These are phyloP conservation scores for Dicyrtomina minuta DNA, from an alignment of 2,888 invertebrate species.

Conservation along the genomic window DNA sequence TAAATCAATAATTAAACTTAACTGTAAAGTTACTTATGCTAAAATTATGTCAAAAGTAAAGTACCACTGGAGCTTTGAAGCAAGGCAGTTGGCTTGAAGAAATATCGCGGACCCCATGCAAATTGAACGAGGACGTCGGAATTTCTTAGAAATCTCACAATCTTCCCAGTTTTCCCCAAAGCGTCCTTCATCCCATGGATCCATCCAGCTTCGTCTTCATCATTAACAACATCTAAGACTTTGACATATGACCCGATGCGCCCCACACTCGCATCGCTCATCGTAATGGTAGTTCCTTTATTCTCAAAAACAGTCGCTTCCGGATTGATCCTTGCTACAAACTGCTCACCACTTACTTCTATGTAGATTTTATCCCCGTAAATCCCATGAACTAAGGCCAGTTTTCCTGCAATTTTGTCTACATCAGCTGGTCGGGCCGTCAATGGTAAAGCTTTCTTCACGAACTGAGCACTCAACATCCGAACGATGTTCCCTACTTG, in stretches of 20 bases:
- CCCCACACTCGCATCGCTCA: background rate
- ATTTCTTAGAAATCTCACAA: constrained; percentile 1
- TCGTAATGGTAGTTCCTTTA: background rate
- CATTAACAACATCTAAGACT: background rate
- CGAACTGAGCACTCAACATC: background rate
- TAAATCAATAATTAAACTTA: too few relatives aligned
- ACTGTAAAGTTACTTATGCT: too few relatives aligned
- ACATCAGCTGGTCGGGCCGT: too few relatives aligned
- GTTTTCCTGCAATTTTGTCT: background rate
- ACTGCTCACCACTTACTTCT: background rate
- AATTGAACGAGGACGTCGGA: constrained; percentile 18
- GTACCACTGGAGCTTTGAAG: constrained; percentile 14
- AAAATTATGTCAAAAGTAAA: too few relatives aligned
- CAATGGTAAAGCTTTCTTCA: too few relatives aligned
- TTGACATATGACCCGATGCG: constrained; percentile 5
- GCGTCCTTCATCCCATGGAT: constrained; percentile 12
- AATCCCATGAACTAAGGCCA: constrained; percentile 18
- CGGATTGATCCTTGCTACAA: background rate
- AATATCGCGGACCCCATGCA: background rate
- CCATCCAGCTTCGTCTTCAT: too few relatives aligned
- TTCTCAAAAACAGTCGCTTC: background rate
- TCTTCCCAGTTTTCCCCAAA: constrained; percentile 17
- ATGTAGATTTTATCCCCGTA: constrained; percentile 13
- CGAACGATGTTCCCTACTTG: too few relatives aligned
- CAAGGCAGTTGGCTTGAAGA: constrained; percentile 8